Conservation (phyloP, 1,140 invertebrate genomes). For the Drosophila sp. region DNA sequence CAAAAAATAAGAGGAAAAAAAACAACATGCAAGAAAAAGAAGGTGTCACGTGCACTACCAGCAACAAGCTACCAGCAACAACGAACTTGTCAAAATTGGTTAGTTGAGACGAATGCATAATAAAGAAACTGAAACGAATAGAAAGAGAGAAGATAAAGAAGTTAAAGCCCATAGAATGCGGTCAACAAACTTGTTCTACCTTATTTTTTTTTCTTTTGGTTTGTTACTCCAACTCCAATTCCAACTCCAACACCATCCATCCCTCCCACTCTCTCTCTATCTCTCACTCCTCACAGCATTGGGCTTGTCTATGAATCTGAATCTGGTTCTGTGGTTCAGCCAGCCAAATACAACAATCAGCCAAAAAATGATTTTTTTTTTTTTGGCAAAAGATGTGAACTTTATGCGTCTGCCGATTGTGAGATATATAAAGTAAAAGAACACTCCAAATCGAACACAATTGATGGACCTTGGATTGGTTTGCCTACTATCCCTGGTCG, state of each 20-base stretch:
- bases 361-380: not conserved
- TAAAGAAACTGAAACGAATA: constrained; percentile 37
- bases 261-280: not conserved
- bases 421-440: too few relatives aligned
- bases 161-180: constrained; percentile 72
- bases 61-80: constrained; percentile 29
- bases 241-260: too few relatives aligned
- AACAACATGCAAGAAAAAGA: constrained; percentile 33
- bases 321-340: not conserved
- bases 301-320: not conserved
- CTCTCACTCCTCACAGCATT: not conserved
- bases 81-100: constrained; percentile 65
- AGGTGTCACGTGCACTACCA: constrained; percentile 71
- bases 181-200: constrained; percentile 71
- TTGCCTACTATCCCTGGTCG: too few relatives aligned
- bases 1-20: constrained; percentile 31
- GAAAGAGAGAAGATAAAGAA: constrained; percentile 59
- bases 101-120: constrained; percentile 67
- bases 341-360: not conserved
- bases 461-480: too few relatives aligned
- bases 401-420: not conserved
- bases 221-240: too few relatives aligned
- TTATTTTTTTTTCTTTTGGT: constrained; percentile 16
- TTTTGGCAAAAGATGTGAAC: not conserved
- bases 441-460: too few relatives aligned